These are phyloP conservation scores for Malacoraja senta DNA, from an alignment of 2,797 vertebrate genomes.

Conservation along the genomic window DNA sequence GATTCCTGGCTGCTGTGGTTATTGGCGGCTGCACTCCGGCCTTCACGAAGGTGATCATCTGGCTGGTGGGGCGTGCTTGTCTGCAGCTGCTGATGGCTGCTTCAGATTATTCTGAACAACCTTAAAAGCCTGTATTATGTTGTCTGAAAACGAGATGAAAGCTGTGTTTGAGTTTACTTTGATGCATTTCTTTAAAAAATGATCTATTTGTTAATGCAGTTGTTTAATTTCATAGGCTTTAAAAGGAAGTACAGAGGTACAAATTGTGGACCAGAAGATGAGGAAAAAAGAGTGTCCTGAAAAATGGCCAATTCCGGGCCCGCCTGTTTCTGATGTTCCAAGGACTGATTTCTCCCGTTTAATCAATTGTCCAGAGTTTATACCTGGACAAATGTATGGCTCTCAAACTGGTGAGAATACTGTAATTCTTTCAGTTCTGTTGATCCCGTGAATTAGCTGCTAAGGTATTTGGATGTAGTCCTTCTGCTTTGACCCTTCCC, in stretches of 20 bases:
- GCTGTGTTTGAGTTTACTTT: not conserved
- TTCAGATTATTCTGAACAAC: not conserved
- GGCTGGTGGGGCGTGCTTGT: no score
- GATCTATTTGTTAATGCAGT: not conserved
- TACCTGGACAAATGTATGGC: slow-evolving; percentile 73
- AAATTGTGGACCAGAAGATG: slow-evolving; percentile 76
- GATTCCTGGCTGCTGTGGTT: no score
- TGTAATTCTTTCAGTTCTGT: slow-evolving; percentile 33
- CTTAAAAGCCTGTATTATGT: no score
- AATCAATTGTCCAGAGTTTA: slow-evolving; percentile 79
- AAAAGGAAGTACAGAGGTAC: slow-evolving; percentile 83
- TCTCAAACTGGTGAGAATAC: slow-evolving; percentile 57
- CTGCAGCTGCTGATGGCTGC: no score
- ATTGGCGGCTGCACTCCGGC: no score
- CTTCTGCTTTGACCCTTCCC: not conserved
- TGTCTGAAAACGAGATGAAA: no score
- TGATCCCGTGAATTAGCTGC: not conserved
- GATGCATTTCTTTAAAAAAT: not conserved
- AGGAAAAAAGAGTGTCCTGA: slow-evolving; percentile 81
- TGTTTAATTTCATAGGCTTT: slow-evolving; percentile 64
- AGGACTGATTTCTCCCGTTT: slow-evolving; percentile 80
- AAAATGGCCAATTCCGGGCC: slow-evolving; percentile 82
- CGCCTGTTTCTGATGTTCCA: slow-evolving; percentile 59
- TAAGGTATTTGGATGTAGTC: not conserved
- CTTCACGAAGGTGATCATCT: no score